A percentile compares a stretch with the other conserved stretches of the same genome.
phyloP scores from a whole-genome alignment of 2,113 vertebrate species.

The Leptodactylus fuscus region DNA sequence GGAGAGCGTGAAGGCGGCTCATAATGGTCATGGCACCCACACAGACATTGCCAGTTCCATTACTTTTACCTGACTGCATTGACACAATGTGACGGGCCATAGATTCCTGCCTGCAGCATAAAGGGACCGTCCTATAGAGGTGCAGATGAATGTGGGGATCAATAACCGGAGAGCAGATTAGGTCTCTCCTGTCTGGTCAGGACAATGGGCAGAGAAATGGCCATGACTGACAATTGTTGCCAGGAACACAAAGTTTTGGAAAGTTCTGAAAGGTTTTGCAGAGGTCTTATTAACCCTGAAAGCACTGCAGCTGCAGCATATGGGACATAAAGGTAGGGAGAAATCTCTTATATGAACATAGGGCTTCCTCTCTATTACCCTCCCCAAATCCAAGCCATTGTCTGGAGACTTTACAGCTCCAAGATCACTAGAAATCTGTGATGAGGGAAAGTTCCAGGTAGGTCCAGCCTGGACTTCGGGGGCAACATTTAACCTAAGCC shows the following conservation, averaged over 20 bases:
- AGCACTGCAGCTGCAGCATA: too few species aligned
- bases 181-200: neutral
- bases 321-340: too few species aligned
- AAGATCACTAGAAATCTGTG: too few species aligned
- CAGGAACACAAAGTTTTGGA: neutral
- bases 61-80: slow-evolving; percentile 16
- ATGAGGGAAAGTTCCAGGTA: too few species aligned
- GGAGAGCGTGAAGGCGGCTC: too few species aligned
- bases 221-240: neutral
- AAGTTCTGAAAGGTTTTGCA: neutral
- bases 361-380: too few species aligned
- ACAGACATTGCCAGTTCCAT: neutral
- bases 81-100: slow-evolving; percentile 1
- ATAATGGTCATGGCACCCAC: neutral
- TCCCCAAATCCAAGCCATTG: too few species aligned
- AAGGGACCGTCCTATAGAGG: neutral
- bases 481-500: too few species aligned
- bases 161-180: neutral
- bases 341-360: too few species aligned
- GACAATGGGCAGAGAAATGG: neutral
- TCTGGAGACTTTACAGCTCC: too few species aligned
- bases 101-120: neutral
- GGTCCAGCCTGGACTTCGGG: too few species aligned
- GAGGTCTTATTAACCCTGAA: too few species aligned
- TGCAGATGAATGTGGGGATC: neutral